phyloP scores from a whole-genome alignment of 2,113 vertebrate species.

The Halichoeres trimaculatus region DNA sequence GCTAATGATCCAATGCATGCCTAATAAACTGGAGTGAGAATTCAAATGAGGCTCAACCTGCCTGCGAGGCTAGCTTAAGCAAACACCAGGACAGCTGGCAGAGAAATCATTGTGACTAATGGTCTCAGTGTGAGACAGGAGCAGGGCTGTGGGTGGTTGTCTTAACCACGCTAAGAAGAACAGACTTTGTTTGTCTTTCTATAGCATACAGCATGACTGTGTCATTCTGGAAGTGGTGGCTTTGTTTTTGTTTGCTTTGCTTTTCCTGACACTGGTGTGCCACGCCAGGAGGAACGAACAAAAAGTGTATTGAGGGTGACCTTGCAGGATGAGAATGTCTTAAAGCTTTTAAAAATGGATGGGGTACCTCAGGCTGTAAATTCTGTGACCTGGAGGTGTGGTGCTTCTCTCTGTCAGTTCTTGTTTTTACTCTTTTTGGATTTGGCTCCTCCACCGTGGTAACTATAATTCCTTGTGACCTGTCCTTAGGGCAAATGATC shows the following conservation, averaged over 20 bases:
- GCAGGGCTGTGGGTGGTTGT: slow-evolving; percentile 73
- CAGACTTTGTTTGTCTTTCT: slow-evolving; percentile 76
- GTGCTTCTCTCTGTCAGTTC: slow-evolving; percentile 9
- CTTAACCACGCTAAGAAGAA: slow-evolving; percentile 62
- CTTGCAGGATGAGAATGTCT: slow-evolving; percentile 18
- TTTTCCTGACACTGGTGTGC: slow-evolving; percentile 46
- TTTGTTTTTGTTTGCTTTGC: slow-evolving; percentile 69
- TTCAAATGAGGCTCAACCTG: slow-evolving; percentile 73
- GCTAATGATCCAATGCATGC: slow-evolving; percentile 61
- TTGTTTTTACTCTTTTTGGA: slow-evolving; percentile 40
- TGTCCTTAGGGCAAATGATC: slow-evolving; percentile 55
- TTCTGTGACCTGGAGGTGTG: slow-evolving; percentile 27
- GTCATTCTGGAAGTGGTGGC: slow-evolving; percentile 68
- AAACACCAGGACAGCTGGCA: slow-evolving; percentile 77
- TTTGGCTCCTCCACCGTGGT: slow-evolving; percentile 41
- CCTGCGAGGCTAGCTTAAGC: slow-evolving; percentile 73
- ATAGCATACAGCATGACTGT: slow-evolving; percentile 66
- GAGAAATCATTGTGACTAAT: slow-evolving; percentile 81
- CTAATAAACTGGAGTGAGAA: slow-evolving; percentile 73
- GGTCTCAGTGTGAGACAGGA: slow-evolving; percentile 78
- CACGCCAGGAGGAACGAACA: slow-evolving; percentile 32
- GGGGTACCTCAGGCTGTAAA: slow-evolving; percentile 7
- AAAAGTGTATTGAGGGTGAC: slow-evolving; percentile 13
- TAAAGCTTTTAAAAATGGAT: slow-evolving; percentile 18
- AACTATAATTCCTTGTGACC: slow-evolving; percentile 53